phyloP scores from a whole-genome alignment of 2,888 invertebrate species.

The Lasioglossum lativentre region DNA sequence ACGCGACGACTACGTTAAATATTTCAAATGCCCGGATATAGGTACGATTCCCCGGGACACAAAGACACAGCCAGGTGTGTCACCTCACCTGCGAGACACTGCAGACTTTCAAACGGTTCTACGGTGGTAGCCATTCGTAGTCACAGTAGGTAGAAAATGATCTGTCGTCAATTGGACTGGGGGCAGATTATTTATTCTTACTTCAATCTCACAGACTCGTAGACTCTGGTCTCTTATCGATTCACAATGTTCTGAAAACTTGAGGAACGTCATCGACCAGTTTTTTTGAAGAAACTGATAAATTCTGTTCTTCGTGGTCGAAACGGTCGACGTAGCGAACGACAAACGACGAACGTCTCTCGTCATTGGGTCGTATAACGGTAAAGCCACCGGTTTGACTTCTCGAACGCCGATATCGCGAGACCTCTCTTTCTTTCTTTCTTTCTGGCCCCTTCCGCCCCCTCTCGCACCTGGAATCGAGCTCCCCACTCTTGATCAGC shows the following conservation, averaged over 20 bases:
- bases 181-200: too few species aligned
- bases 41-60: background rate
- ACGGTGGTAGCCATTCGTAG: background rate
- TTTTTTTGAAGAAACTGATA: background rate
- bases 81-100: background rate
- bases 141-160: too few species aligned
- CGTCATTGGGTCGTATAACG: constrained; percentile 83
- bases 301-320: background rate
- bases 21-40: constrained; percentile 7
- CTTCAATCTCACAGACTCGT: too few species aligned
- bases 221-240: too few species aligned
- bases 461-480: background rate
- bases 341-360: constrained; percentile 66
- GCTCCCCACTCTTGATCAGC: constrained; percentile 20
- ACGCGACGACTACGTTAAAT: constrained; percentile 4
- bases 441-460: background rate
- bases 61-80: background rate
- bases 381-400: constrained; percentile 75
- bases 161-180: too few species aligned
- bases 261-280: background rate
- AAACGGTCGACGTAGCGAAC: constrained; percentile 41
- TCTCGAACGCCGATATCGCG: constrained; percentile 55
- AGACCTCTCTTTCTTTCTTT: constrained; percentile 19
- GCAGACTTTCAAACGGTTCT: background rate
- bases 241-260: background rate